phyloP scores from a whole-genome alignment of 2,797 vertebrate species.

The Hydrocynus forskahlii region DNA sequence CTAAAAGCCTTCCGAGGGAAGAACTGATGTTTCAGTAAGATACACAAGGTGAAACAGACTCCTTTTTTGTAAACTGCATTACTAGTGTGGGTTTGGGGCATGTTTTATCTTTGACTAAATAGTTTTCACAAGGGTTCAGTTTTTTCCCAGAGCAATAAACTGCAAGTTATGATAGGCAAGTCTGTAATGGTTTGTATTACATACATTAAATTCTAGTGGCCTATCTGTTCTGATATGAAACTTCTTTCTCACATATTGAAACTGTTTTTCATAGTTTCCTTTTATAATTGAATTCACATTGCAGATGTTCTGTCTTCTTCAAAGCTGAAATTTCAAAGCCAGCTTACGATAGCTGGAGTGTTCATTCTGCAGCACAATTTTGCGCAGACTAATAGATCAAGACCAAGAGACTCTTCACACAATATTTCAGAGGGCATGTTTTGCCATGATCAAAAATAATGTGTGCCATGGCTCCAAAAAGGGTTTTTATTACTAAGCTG shows the following conservation, averaged over 20 bases:
- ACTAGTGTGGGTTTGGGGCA: not conserved
- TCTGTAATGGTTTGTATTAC: constrained; percentile 40
- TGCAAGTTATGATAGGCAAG: not conserved
- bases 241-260: constrained; percentile 41
- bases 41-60: not conserved
- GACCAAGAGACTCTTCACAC: not conserved
- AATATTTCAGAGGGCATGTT: not conserved
- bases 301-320: constrained; percentile 51
- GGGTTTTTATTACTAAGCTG: not conserved
- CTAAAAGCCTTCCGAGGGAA: not conserved
- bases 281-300: constrained; percentile 69
- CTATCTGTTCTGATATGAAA: constrained; percentile 25
- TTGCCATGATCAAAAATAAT: not conserved
- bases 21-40: not conserved
- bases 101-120: not conserved
- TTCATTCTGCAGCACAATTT: constrained; percentile 38
- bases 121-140: not conserved
- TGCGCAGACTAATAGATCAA: not conserved
- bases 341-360: constrained; percentile 53
- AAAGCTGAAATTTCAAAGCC: constrained; percentile 55
- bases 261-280: constrained; percentile 44
- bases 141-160: not conserved
- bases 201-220: not conserved
- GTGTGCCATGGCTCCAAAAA: not conserved
- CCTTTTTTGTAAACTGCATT: not conserved